Evolutionary conservation across 2,797 vertebrate species (phyloP).

Genomic region (Anguilla marmorata): DNA sequence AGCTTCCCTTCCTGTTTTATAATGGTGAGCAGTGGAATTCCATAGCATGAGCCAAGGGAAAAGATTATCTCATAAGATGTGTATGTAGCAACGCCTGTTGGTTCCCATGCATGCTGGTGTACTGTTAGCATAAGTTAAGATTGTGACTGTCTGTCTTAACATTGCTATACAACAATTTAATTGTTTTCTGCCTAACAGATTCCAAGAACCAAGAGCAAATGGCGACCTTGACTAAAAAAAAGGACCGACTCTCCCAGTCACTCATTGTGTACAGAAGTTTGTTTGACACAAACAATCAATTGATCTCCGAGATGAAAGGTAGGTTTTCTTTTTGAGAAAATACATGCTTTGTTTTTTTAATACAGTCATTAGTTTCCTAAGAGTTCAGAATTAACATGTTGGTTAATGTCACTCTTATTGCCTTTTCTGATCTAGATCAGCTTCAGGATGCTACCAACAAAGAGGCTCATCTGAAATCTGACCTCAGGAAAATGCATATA

Average conservation of each 20-base stretch:
- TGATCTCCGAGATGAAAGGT: conserved; percentile 73
- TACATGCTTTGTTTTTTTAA: neutral
- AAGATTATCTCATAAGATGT: neutral
- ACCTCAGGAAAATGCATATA: conserved; percentile 67
- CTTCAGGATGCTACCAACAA: conserved; percentile 63
- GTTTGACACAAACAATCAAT: conserved; percentile 60
- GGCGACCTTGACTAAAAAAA: conserved; percentile 75
- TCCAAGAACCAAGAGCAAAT: conserved; percentile 79
- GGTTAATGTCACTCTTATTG: neutral
- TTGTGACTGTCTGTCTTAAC: neutral
- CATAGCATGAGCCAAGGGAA: conserved; percentile 1
- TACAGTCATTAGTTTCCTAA: neutral
- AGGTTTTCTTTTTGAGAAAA: conserved; percentile 54
- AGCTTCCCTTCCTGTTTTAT: conserved; percentile 84
- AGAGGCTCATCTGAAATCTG: conserved; percentile 60
- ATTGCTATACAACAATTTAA: neutral
- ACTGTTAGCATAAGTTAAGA: neutral
- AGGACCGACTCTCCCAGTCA: conserved; percentile 69
- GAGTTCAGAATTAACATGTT: neutral
- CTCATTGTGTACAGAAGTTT: conserved; percentile 61
- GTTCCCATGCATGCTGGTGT: neutral
- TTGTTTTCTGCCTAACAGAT: conserved; percentile 63
- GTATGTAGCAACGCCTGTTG: neutral
- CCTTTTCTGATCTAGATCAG: conserved; percentile 63
- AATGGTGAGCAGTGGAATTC: conserved; percentile 74